Percentiles rank a stretch among this genome's conserved stretches.
These are phyloP conservation scores for Andrena marginata DNA, from an alignment of 2,888 invertebrate genomes.

Conservation along the genomic window DNA sequence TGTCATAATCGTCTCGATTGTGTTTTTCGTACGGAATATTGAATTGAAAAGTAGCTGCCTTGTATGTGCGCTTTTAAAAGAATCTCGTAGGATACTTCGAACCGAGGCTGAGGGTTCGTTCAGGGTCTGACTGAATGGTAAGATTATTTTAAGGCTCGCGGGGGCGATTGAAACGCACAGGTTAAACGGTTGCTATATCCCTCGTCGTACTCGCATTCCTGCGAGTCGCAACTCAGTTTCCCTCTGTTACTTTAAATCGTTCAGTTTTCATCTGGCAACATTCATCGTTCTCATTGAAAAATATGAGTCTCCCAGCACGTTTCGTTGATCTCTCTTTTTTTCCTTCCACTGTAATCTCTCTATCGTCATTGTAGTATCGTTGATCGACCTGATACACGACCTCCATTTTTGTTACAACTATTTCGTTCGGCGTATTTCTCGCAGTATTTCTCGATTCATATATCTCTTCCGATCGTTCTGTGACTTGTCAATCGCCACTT, in stretches of 20 bases:
- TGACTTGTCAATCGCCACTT: conserved; percentile 5
- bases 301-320: conserved; percentile 19
- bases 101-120: conserved; percentile 55
- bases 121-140: conserved; percentile 65
- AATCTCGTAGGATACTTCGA: conserved; percentile 55
- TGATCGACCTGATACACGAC: conserved; percentile 53
- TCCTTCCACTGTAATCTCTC: conserved; percentile 30
- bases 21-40: conserved; percentile 44
- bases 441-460: conserved; percentile 23
- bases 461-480: conserved; percentile 21
- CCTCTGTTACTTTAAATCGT: conserved; percentile 1
- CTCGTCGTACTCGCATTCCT: conserved; percentile 14
- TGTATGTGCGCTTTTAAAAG: conserved; percentile 61
- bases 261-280: conserved; percentile 20
- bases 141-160: conserved; percentile 60
- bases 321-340: conserved; percentile 45
- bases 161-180: conserved; percentile 52
- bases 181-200: conserved; percentile 55
- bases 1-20: conserved; percentile 31
- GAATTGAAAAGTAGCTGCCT: conserved; percentile 58
- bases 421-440: conserved; percentile 54
- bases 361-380: conserved; percentile 48
- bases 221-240: conserved; percentile 29
- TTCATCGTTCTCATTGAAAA: conserved; percentile 21
- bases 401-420: conserved; percentile 63